A percentile compares a stretch with the other conserved stretches of the same genome.
Evolutionary conservation across 2,113 vertebrate genomes (phyloP).

Genomic region (Hiodon tergisus): DNA sequence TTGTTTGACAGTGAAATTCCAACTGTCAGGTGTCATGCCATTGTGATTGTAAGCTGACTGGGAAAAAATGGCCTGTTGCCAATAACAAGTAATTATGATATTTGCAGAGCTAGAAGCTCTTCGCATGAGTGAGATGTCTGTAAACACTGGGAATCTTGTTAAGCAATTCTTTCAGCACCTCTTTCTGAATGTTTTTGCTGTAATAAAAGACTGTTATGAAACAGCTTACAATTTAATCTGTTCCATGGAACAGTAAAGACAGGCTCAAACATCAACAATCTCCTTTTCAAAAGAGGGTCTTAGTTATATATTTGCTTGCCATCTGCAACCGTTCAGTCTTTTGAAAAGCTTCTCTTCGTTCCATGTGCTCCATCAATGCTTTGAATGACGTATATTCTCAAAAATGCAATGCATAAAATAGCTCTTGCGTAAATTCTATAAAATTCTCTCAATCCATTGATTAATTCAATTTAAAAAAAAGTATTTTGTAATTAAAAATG

Average conservation of each 20-base stretch:
- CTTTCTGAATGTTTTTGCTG: slow-evolving; percentile 45
- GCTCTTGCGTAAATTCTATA: no score
- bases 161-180: slow-evolving; percentile 32
- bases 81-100: not conserved
- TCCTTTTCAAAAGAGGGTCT: slow-evolving; percentile 54
- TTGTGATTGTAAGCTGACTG: not conserved
- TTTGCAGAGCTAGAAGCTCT: not conserved
- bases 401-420: slow-evolving; percentile 32
- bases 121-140: not conserved
- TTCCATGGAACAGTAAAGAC: slow-evolving; percentile 58
- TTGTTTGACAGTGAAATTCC: not conserved
- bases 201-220: slow-evolving; percentile 47
- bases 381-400: slow-evolving; percentile 15
- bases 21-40: not conserved
- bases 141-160: slow-evolving; percentile 10
- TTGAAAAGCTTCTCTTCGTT: slow-evolving; percentile 35
- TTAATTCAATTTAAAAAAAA: no score
- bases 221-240: slow-evolving; percentile 64
- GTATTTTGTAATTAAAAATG: no score
- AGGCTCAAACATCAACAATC: slow-evolving; percentile 64
- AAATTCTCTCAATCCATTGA: no score
- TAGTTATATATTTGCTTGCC: slow-evolving; percentile 68
- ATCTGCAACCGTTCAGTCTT: slow-evolving; percentile 55
- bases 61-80: no score
- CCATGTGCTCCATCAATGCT: not conserved